Percentiles rank a stretch among this genome's conserved stretches.
These are phyloP conservation scores for Brachyptera risi DNA, from an alignment of 2,888 invertebrate species.

Conservation along the genomic window DNA sequence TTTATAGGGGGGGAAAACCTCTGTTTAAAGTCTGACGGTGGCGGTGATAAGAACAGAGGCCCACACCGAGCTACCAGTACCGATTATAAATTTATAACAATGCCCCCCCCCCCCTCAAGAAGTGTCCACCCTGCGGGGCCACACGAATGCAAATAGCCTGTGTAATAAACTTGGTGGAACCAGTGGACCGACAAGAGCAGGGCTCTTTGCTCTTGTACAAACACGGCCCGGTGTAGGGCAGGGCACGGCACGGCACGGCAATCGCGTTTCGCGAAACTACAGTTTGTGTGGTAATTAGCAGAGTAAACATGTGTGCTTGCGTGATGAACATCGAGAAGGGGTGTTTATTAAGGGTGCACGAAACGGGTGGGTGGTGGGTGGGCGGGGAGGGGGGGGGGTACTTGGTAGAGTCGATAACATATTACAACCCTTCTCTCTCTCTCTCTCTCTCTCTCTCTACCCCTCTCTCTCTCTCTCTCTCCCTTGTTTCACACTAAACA, in stretches of 20 bases:
- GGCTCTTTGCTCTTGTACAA: slow-evolving; percentile 33
- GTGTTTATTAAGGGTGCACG: no score
- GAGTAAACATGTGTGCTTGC: slow-evolving; percentile 31
- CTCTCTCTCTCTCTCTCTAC: no score
- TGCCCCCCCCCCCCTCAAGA: background rate
- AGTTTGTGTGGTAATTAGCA: slow-evolving; percentile 31
- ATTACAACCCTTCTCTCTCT: slow-evolving; percentile 30
- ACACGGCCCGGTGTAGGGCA: slow-evolving; percentile 20
- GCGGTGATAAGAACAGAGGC: slow-evolving; percentile 32
- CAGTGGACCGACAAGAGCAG: background rate
- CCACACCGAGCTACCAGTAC: background rate
- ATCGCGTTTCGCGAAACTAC: slow-evolving; percentile 13
- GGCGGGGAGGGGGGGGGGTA: slow-evolving; percentile 27
- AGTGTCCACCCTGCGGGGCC: background rate
- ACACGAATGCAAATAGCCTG: slow-evolving; percentile 4
- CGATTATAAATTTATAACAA: background rate
- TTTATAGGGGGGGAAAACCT: no score
- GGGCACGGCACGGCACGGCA: no score
- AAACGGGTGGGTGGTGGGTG: slow-evolving; percentile 9
- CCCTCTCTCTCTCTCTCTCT: slow-evolving; percentile 21
- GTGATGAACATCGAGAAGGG: slow-evolving; percentile 24
- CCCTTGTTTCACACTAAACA: slow-evolving; percentile 30
- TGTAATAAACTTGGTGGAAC: background rate
- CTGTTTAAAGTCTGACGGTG: no score
- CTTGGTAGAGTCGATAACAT: slow-evolving; percentile 31